These are phyloP conservation scores for Glyptemys insculpta DNA, from an alignment of 2,797 vertebrate genomes.

Conservation along the genomic window DNA sequence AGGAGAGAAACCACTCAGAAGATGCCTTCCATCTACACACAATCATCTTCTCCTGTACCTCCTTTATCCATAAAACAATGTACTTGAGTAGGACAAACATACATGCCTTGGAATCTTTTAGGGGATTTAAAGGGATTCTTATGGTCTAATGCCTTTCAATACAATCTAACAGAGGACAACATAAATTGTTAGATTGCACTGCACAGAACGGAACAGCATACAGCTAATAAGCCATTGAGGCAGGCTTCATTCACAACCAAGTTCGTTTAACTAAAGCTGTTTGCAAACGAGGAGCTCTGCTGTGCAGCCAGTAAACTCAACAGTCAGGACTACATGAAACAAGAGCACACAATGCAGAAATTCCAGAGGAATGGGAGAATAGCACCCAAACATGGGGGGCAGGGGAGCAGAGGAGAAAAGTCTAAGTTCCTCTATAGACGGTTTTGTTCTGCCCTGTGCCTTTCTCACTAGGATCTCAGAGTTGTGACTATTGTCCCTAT, in stretches of 20 bases:
- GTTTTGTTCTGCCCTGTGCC: neutral
- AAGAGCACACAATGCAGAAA: accelerated
- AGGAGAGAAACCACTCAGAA: neutral
- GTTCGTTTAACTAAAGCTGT: neutral
- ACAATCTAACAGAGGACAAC: neutral
- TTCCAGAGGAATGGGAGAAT: neutral
- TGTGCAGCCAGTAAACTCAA: neutral
- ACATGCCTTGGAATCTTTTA: neutral
- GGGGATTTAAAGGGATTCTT: neutral
- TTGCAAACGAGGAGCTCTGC: neutral
- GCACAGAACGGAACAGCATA: neutral
- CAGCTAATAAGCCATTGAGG: neutral
- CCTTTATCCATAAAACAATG: neutral
- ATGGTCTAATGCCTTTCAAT: neutral
- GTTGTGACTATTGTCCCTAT: neutral
- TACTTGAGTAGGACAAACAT: neutral
- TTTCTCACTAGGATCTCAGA: neutral
- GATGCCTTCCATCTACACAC: neutral
- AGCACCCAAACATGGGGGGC: neutral
- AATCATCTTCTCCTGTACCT: neutral
- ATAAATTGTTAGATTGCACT: neutral
- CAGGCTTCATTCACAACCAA: neutral
- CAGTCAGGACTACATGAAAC: neutral
- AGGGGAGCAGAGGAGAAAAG: accelerated
- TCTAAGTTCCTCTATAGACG: neutral